Conservation (phyloP, 2,797 vertebrate species). For the Schizothorax lantsangensis region DNA sequence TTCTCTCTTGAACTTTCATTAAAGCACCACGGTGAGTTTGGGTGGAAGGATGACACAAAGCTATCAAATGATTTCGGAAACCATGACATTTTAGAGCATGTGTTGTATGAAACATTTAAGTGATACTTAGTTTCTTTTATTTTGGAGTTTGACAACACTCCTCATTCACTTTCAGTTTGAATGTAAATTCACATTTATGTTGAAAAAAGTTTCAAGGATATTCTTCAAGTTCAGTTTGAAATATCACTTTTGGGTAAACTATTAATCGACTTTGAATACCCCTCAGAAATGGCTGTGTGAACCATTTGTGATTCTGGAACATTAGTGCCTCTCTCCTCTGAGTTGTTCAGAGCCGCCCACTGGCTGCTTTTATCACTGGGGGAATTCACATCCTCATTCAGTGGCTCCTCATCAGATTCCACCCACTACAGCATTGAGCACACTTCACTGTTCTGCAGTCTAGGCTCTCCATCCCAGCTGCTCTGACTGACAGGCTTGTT, state of each 20-base stretch:
- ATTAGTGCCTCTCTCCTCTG: background rate
- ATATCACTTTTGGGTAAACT: background rate
- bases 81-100: too few relatives aligned
- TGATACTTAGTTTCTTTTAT: background rate
- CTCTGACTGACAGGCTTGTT: slow-evolving; percentile 47
- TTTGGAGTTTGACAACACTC: background rate
- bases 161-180: background rate
- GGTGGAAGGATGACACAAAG: background rate
- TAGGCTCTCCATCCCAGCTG: slow-evolving; percentile 27
- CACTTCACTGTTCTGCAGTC: slow-evolving; percentile 17
- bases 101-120: background rate
- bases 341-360: slow-evolving; percentile 29
- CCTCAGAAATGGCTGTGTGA: slow-evolving; percentile 11
- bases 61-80: background rate
- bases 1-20: background rate
- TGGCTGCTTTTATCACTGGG: slow-evolving; percentile 34
- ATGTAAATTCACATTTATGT: background rate
- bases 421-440: slow-evolving; percentile 52
- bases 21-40: background rate
- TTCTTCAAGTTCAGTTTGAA: background rate
- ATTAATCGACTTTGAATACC: background rate
- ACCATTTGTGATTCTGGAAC: slow-evolving; percentile 31
- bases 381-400: slow-evolving; percentile 53
- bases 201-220: background rate
- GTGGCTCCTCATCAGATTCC: slow-evolving; percentile 36